Conservation (phyloP, 1,140 invertebrate genomes). For the Orchesella cincta region DNA sequence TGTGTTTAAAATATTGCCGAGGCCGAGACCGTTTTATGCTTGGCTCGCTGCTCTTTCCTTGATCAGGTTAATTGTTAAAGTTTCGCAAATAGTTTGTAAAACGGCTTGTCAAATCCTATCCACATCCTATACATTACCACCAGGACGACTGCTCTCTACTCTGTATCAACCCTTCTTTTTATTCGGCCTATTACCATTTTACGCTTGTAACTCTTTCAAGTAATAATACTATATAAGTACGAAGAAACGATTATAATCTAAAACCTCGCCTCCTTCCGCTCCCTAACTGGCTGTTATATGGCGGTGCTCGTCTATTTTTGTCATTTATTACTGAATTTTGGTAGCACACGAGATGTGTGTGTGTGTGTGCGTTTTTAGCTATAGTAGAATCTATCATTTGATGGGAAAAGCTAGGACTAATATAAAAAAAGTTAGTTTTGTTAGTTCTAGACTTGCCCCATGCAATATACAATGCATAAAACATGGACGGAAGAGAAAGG, state of each 20-base stretch:
- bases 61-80: slow-evolving; percentile 27
- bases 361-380: no score
- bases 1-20: neutral
- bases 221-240: neutral
- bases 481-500: no score
- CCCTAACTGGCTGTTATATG: neutral
- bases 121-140: neutral
- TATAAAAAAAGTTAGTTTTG: no score
- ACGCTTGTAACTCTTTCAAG: neutral
- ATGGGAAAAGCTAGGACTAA: no score
- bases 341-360: neutral
- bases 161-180: neutral
- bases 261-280: slow-evolving; percentile 5
- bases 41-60: slow-evolving; percentile 1
- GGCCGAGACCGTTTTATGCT: neutral
- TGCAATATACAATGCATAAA: no score
- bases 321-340: neutral
- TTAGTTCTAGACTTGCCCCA: no score
- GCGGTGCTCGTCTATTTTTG: neutral
- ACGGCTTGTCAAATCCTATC: slow-evolving; percentile 25
- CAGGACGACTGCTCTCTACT: neutral
- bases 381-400: no score
- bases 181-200: slow-evolving; percentile 2
- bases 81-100: slow-evolving; percentile 24
- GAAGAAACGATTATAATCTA: neutral